Evolutionary conservation across 2,797 vertebrate genomes (phyloP).

Genomic region (Anguilla pacifica): DNA sequence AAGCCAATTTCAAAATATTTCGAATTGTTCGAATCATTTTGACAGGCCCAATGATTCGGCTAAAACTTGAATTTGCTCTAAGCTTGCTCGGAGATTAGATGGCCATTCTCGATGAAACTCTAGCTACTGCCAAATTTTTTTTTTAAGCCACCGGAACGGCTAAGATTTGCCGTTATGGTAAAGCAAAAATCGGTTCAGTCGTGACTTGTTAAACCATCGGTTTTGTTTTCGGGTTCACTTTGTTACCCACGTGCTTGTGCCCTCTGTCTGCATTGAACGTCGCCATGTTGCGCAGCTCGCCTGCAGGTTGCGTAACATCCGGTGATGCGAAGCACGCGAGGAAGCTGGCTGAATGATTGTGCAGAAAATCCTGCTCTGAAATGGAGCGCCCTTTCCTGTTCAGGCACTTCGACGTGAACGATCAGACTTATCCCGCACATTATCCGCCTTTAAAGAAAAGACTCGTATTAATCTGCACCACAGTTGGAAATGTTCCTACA

Average conservation of each 20-base stretch:
- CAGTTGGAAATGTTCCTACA: background rate
- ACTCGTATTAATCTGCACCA: background rate
- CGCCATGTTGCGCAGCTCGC: slow-evolving; percentile 72
- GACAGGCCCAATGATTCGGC: no score
- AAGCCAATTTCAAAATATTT: no score
- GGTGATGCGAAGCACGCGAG: slow-evolving; percentile 7
- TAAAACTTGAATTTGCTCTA: no score
- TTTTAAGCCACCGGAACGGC: slow-evolving; percentile 60
- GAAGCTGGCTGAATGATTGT: slow-evolving; percentile 15
- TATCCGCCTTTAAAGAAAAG: background rate
- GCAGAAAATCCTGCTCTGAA: slow-evolving; percentile 7
- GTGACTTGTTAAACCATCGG: background rate
- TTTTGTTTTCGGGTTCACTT: background rate
- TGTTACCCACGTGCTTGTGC: slow-evolving; percentile 42
- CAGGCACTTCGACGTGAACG: background rate
- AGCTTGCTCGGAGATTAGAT: no score
- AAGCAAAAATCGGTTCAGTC: background rate
- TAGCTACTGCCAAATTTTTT: background rate
- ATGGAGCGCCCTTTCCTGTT: background rate
- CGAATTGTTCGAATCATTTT: no score
- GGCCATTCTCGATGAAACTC: no score
- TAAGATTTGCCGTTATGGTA: background rate
- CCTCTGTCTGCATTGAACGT: slow-evolving; percentile 64
- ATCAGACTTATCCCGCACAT: background rate
- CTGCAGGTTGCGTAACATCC: slow-evolving; percentile 55